Conservation (phyloP, 2,888 invertebrate species). For the Ochropleura leucogaster region DNA sequence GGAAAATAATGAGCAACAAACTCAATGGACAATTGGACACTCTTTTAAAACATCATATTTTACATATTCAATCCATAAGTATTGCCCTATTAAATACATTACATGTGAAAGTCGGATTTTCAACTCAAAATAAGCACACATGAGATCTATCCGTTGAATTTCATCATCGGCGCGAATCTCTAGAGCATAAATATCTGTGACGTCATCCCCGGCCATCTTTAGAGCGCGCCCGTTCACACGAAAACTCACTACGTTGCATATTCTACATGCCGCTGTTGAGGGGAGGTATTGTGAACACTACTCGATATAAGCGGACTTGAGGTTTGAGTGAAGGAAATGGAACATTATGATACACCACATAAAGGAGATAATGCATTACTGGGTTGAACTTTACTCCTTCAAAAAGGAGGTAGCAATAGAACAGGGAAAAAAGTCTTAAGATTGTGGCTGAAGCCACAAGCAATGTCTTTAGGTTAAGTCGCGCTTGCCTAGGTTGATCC, state of each 20-base stretch:
- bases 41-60: too few relatives aligned
- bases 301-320: conserved; percentile 13
- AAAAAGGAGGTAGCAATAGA: neutral
- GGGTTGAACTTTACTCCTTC: neutral
- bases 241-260: conserved; percentile 75
- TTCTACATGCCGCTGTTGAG: conserved; percentile 60
- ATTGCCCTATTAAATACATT: too few relatives aligned
- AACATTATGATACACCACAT: too few relatives aligned
- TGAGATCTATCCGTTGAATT: conserved; percentile 38
- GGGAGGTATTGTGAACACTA: conserved; percentile 41
- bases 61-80: too few relatives aligned
- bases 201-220: conserved; percentile 73
- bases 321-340: neutral
- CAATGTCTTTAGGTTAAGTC: too few relatives aligned
- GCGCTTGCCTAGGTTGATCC: too few relatives aligned
- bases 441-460: too few relatives aligned
- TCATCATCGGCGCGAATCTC: conserved; percentile 50
- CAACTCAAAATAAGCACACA: conserved; percentile 41
- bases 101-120: conserved; percentile 11
- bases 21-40: too few relatives aligned
- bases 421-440: too few relatives aligned
- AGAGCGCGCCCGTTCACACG: conserved; percentile 68
- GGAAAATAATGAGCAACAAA: too few relatives aligned
- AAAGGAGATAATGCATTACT: neutral
- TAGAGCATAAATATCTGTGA: conserved; percentile 76